Conservation (phyloP, 2,888 invertebrate species). For the Synanthedon myopaeformis region DNA sequence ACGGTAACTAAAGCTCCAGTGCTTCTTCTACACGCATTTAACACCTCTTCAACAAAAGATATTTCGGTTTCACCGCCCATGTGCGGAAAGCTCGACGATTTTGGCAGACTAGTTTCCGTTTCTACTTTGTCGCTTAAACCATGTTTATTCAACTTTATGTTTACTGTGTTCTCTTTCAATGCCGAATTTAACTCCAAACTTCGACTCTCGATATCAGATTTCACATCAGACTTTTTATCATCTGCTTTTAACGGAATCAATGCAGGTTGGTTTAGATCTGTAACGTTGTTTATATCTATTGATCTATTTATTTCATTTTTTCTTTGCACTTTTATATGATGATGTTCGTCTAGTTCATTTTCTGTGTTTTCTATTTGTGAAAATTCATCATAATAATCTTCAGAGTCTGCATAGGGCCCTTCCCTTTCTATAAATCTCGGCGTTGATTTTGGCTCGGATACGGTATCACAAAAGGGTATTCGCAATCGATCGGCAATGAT, state of each 20-base stretch:
- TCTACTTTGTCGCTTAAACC: slow-evolving; percentile 30
- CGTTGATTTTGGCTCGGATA: slow-evolving; percentile 57
- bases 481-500: slow-evolving; percentile 39
- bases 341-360: slow-evolving; percentile 54
- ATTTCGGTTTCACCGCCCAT: slow-evolving; percentile 42
- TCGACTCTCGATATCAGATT: slow-evolving; percentile 45
- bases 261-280: slow-evolving; percentile 29
- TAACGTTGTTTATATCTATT: slow-evolving; percentile 36
- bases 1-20: slow-evolving; percentile 68
- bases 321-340: slow-evolving; percentile 53
- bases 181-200: slow-evolving; percentile 41
- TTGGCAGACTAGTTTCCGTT: slow-evolving; percentile 34
- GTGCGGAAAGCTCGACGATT: slow-evolving; percentile 51
- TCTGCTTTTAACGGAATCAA: slow-evolving; percentile 5
- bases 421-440: slow-evolving; percentile 61
- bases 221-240: slow-evolving; percentile 35
- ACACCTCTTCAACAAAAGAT: slow-evolving; percentile 56
- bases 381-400: slow-evolving; percentile 47
- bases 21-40: slow-evolving; percentile 55
- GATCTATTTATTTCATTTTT: slow-evolving; percentile 62
- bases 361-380: slow-evolving; percentile 48
- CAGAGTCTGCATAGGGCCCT: slow-evolving; percentile 58
- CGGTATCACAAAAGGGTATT: slow-evolving; percentile 47
- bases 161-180: slow-evolving; percentile 54
- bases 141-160: slow-evolving; percentile 46